These are phyloP conservation scores for Drosophila baimaii DNA, from an alignment of 1,140 invertebrate species.

Conservation along the genomic window DNA sequence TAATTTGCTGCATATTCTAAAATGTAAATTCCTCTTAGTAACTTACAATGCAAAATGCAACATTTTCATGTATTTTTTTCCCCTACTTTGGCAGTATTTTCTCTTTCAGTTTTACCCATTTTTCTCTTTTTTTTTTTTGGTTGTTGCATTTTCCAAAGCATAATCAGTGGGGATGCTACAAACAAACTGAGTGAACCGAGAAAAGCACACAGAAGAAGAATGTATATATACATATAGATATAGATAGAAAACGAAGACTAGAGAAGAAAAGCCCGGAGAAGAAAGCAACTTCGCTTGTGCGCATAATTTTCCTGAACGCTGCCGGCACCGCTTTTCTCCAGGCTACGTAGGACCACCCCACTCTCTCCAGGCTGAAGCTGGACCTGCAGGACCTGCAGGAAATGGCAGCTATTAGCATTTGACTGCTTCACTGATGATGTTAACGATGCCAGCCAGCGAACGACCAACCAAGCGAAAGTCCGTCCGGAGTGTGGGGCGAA, in stretches of 20 bases:
- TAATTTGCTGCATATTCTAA: slow-evolving; percentile 78
- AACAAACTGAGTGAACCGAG: slow-evolving; percentile 57
- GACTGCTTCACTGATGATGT: slow-evolving; percentile 81
- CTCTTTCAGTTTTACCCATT: slow-evolving; percentile 13
- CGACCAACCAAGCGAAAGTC: slow-evolving; percentile 44
- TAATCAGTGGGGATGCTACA: slow-evolving; percentile 64
- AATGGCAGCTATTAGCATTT: slow-evolving; percentile 82
- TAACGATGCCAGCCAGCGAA: slow-evolving; percentile 69
- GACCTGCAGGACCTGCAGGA: slow-evolving; percentile 81
- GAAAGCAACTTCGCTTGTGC: slow-evolving; percentile 70
- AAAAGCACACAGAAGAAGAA: slow-evolving; percentile 39
- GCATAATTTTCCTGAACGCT: slow-evolving; percentile 78
- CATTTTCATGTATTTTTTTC: slow-evolving; percentile 55
- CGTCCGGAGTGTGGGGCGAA: slow-evolving; percentile 9
- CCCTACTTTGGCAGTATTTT: slow-evolving; percentile 28
- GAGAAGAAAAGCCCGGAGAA: slow-evolving; percentile 22
- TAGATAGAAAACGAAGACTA: slow-evolving; percentile 5
- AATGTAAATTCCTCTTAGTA: slow-evolving; percentile 60
- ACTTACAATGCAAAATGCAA: slow-evolving; percentile 67
- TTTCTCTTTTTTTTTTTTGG: background rate
- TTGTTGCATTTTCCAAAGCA: slow-evolving; percentile 28
- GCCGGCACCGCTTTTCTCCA: slow-evolving; percentile 30
- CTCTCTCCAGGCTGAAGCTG: slow-evolving; percentile 18
- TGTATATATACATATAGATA: slow-evolving; percentile 2
- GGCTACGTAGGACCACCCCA: no score